Percentiles rank a stretch among this genome's conserved stretches.
phyloP scores from a whole-genome alignment of 2,797 vertebrate species.

The Dendrocincla tyrannina region DNA sequence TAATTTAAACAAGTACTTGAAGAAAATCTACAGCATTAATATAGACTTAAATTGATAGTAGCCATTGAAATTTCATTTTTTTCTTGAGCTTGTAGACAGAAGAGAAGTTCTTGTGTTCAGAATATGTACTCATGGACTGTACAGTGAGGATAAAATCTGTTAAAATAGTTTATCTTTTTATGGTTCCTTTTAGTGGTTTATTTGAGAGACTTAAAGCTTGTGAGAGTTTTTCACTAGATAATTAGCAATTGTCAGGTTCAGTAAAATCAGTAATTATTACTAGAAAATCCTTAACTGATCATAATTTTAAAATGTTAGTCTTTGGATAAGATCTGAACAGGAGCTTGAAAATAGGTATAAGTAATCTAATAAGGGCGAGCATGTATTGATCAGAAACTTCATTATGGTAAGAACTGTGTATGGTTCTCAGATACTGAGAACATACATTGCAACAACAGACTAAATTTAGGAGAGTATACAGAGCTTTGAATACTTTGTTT shows the following conservation, averaged over 20 bases:
- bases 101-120: not conserved
- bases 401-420: not conserved
- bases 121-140: not conserved
- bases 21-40: conserved; percentile 49
- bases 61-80: conserved; percentile 36
- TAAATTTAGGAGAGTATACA: not conserved
- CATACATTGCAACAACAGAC: not conserved
- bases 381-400: not conserved
- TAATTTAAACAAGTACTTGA: conserved; percentile 65
- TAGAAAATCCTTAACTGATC: not conserved
- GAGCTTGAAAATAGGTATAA: not conserved
- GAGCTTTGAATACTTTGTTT: conserved; percentile 43
- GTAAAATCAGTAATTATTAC: not conserved
- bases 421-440: not conserved
- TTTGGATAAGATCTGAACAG: not conserved
- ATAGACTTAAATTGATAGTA: conserved; percentile 46
- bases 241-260: conserved; percentile 20
- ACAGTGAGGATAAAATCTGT: not conserved
- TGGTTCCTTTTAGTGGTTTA: not conserved
- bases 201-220: not conserved
- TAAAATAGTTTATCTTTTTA: not conserved
- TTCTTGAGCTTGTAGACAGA: not conserved
- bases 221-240: not conserved
- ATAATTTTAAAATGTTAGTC: not conserved
- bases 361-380: not conserved